Evolutionary conservation across 2,888 invertebrate species (phyloP), one percentile per base, ranked within the genome.

Genomic region (Sphaerolaimus hirsutus): DNA sequence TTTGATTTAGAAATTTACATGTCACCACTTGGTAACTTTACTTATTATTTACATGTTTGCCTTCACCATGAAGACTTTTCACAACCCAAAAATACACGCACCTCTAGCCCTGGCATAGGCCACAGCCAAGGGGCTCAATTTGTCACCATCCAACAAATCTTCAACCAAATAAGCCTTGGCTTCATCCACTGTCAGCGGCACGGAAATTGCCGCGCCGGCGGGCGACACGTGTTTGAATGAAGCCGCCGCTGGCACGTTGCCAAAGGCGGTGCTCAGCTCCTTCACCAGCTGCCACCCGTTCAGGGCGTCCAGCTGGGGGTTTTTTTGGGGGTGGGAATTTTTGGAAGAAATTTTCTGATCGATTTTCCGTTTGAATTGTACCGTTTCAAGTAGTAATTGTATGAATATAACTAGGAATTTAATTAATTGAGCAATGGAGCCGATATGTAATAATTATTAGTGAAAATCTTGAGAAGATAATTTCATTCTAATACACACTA

Each of bases 221-320:
- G 40, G 40, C 7, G 7, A 89, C 5, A 93, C 91, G 64, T 97
- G 93, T 63, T 97, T 97, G 66, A 97, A 93, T 48, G 89, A 91
- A 1, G 87, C 77, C 0, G 91, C 86, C 0, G 93, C 89, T 1
- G 69, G 66, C 0, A 91, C 84, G 26, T 86, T 64, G 3, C 75
- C 73, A 7, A 87, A 65, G 0, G 82, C 80, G 41, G 69, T 67
- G 58, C 77, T 78, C 49, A 97, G 67, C 61, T 97, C 93, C 50
- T 74, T 74, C 0, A 97, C 93, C 48, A 97, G 69, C 62, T 97
- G 93, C 80, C 87, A 97, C 0, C 81, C 91, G 64, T 97, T 97
- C 1, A 97, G 70, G 0, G 89, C 91, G 66, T 97, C 93, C 58
- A 87, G 86, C 2, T 97, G 72, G n/a, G n/a, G n/a, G n/a, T n/a